Evolutionary conservation across 2,113 vertebrate species (phyloP), one percentile per base, ranked within the genome.

Genomic region (Ariopsis seemanni): DNA sequence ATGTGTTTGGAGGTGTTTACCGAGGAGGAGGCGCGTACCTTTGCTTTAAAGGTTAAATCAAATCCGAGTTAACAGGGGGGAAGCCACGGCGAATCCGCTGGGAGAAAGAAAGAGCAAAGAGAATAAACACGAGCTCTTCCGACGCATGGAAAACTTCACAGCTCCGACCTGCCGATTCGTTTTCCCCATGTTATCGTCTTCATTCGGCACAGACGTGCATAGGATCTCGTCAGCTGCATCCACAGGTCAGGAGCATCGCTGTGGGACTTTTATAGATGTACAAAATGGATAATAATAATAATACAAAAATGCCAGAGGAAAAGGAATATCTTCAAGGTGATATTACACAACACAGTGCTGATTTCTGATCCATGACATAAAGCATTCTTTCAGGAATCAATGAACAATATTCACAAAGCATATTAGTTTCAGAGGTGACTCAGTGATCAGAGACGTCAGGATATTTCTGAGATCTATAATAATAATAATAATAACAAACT

Each of bases 41-140:
- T 79, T 25, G 82, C 71, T 91, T 91, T 90, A 91, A 93, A 92
- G 91, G 92, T 91, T 93, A 91, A 90, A 92, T 90, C 88, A 89
- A 88, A 90, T 91, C 91, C 83, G 53, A 88, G 88, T 92, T 89
- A 91, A 90, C 89, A 87, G 78, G 85, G 88, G 71, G 67, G 88
- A 90, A 82, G 81, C 81, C 60, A 86, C 82, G 30, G 63, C 48
- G 12, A 82, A 79, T 85, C 79, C 82, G 62, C 87, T 34, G 88
- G 87, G 90, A 67, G 75, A 63, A 71, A 74, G 78, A 87, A 90
- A 89, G 86, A 91, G 86, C 86, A 89, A 89, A 88, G 83, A 87
- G 87, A 91, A 91, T 91, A 91, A 90, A 88, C 90, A 90, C 84
- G 11, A 83, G 65, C 89, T 91, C 85, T 91, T 90, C 88, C 87